Evolutionary conservation across 1,140 invertebrate genomes (phyloP).

Genomic region (Hyphantria cunea): DNA sequence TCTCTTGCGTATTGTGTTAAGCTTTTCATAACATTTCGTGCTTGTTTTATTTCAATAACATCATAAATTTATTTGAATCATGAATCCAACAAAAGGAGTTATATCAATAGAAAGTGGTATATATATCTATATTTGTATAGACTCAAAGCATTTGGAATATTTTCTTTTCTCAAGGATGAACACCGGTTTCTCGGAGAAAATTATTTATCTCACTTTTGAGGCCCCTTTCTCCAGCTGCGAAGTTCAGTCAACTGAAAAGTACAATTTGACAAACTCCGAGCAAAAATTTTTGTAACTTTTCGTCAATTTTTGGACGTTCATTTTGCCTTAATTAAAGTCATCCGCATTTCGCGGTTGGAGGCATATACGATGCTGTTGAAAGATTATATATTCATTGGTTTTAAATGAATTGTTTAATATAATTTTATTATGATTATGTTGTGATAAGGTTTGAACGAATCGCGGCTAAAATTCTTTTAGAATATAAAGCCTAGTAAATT

Average conservation of each 20-base stretch:
- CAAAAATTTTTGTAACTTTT: constrained; percentile 31
- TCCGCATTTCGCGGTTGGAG: constrained; percentile 11
- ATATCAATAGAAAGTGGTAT: too few species aligned
- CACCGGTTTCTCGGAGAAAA: constrained; percentile 20
- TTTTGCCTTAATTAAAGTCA: constrained; percentile 28
- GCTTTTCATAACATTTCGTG: too few species aligned
- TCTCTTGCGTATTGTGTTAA: too few species aligned
- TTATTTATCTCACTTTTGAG: constrained; percentile 24
- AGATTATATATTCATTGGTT: constrained; percentile 5
- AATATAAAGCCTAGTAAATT: too few species aligned
- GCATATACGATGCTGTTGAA: not conserved
- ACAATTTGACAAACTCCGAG: constrained; percentile 27
- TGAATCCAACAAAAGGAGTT: too few species aligned
- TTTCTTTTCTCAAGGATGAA: constrained; percentile 13
- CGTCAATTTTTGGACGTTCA: constrained; percentile 12
- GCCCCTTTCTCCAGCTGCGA: constrained; percentile 7
- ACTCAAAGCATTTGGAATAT: not conserved
- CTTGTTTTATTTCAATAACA: too few species aligned
- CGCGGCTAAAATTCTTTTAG: too few species aligned
- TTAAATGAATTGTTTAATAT: not conserved
- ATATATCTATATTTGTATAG: too few species aligned
- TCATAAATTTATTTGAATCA: too few species aligned
- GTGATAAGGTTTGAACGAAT: too few species aligned
- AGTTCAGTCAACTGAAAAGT: constrained; percentile 29
- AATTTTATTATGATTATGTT: too few species aligned